Evolutionary conservation across 2,888 invertebrate species (phyloP), one percentile per base, ranked within the genome.

Genomic region (Epistrophe grossulariae): DNA sequence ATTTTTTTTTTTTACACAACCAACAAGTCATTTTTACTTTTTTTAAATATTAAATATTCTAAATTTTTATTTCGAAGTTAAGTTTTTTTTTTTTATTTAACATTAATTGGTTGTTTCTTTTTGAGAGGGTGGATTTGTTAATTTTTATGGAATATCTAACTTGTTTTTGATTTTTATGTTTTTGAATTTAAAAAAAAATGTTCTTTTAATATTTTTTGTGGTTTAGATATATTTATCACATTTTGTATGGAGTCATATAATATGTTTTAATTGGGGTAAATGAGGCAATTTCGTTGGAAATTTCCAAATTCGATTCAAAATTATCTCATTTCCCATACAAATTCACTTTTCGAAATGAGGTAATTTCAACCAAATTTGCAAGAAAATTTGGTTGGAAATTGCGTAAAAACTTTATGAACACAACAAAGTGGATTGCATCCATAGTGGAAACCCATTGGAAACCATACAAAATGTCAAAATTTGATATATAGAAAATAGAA

Each of bases 1-100:
- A 52, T 15, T 71, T 79, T 45, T 48, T 55, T 60, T 77, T 68
- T 64, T 74, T 66, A 83, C 87, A 87, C 83, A 83, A 87, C 79
- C 79, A 79, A 83, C 79, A 82, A 80, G 84, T 84, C 71, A 71
- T 66, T 84, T 72, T 17, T 13, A 6, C 70, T 35, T 62, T 11
- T 50, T 31, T 64, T 64, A 40, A 52, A 48, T 35, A 57, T 71
- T 62, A 24, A 19, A 55, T 59, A 10, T 48, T 48, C 52, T 55
- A 52, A 31, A 45, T 59, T 31, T 48, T 64, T 57, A 64, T 48
- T n/a, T 15, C 15, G 15, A 52, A 38, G 59, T 19, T n/a, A n/a
- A n/a, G n/a, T 55, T 40, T 43, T 15, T 64, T n/a, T 40, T 8
- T 35, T 66, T 68, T 19, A 11, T 17, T 17, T 38, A 28, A 45